Conservation (phyloP, 2,797 vertebrate species). For the Clamator glandarius region DNA sequence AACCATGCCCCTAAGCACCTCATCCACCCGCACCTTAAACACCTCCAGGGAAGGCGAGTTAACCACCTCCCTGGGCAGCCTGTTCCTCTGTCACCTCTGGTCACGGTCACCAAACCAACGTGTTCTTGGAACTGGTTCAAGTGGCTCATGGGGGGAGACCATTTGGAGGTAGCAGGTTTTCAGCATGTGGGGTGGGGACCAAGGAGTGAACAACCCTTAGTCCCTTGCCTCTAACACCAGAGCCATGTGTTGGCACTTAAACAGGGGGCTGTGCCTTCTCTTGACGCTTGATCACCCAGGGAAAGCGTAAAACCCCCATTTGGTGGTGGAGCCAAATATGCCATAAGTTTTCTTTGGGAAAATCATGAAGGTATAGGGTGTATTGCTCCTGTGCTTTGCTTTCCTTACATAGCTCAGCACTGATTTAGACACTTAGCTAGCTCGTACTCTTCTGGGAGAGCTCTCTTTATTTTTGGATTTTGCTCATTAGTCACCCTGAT, state of each 20-base stretch:
- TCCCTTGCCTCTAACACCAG: fast-evolving
- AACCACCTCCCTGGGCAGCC: too few relatives aligned
- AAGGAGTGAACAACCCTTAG: background rate
- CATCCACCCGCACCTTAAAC: too few relatives aligned
- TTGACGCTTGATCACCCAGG: fast-evolving
- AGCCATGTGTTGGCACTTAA: background rate
- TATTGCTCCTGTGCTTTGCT: background rate
- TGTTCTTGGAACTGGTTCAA: background rate
- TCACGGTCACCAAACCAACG: fast-evolving
- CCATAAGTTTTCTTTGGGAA: background rate
- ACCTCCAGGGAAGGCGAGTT: too few relatives aligned
- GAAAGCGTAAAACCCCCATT: background rate
- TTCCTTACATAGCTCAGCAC: fast-evolving
- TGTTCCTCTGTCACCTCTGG: background rate
- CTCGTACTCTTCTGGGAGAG: background rate
- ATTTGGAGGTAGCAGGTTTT: background rate
- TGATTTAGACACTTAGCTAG: fast-evolving
- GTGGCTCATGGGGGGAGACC: fast-evolving
- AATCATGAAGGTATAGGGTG: fast-evolving
- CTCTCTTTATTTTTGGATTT: background rate
- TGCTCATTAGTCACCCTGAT: background rate
- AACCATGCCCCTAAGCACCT: too few relatives aligned
- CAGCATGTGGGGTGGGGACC: fast-evolving
- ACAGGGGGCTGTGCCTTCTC: background rate
- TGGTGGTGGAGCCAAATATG: background rate